phyloP scores from a whole-genome alignment of 2,113 vertebrate species.

The Oryctolagus cuniculus region DNA sequence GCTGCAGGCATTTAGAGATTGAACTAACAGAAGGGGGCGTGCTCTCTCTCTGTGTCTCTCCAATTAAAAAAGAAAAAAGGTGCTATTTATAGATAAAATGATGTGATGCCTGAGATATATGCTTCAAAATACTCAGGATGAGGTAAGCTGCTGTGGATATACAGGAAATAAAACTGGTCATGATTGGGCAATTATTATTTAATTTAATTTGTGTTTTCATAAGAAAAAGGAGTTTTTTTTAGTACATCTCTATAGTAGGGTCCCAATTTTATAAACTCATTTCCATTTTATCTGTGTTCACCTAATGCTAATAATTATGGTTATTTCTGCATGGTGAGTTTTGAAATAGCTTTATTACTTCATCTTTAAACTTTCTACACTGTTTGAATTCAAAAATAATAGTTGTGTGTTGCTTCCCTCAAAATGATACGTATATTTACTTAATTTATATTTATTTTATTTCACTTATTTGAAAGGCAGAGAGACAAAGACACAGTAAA shows the following conservation, averaged over 20 bases:
- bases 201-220: constrained; percentile 53
- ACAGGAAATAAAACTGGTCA: not conserved
- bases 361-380: not conserved
- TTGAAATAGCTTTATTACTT: not conserved
- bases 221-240: not conserved
- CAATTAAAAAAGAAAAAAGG: too few relatives aligned
- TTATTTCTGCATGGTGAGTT: constrained; percentile 15
- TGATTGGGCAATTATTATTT: not conserved
- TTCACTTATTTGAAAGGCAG: too few relatives aligned
- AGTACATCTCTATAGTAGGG: not conserved
- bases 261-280: not conserved
- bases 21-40: too few relatives aligned
- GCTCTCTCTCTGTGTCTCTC: too few relatives aligned
- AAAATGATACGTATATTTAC: not conserved
- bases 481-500: too few relatives aligned
- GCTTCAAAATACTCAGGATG: not conserved
- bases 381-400: constrained; percentile 41
- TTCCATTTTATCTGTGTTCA: not conserved
- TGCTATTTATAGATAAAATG: not conserved
- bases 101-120: not conserved
- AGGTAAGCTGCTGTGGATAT: not conserved
- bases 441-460: too few relatives aligned
- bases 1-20: too few relatives aligned
- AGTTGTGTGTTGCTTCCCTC: not conserved
- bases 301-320: not conserved